These are phyloP conservation scores for Tenthredo mesomela DNA, from an alignment of 2,888 invertebrate species.

Conservation along the genomic window DNA sequence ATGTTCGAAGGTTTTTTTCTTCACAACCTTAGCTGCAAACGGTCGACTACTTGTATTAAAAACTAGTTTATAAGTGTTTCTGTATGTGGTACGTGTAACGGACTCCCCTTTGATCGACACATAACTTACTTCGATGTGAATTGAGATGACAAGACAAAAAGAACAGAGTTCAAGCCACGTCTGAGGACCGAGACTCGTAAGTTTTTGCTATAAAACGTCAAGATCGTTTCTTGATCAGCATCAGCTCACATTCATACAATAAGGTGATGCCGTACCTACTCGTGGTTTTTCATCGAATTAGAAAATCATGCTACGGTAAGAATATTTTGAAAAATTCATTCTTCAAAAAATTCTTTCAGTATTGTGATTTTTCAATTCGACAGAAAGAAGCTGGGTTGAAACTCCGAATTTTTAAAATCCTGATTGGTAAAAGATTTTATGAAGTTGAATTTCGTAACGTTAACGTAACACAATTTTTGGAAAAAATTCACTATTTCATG, in stretches of 20 bases:
- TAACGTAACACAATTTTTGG: too few species aligned
- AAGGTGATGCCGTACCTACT: too few species aligned
- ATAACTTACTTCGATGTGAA: not conserved
- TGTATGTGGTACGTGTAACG: not conserved
- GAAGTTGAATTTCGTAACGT: too few species aligned
- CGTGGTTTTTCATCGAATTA: too few species aligned
- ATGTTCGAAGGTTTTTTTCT: not conserved
- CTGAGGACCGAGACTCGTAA: not conserved
- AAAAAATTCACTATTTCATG: too few species aligned
- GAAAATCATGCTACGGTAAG: too few species aligned
- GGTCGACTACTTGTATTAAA: not conserved
- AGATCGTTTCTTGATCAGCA: not conserved
- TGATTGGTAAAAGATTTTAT: too few species aligned
- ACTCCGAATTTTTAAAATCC: too few species aligned
- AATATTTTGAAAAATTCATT: too few species aligned
- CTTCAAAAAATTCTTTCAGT: too few species aligned
- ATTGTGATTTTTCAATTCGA: too few species aligned
- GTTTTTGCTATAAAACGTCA: not conserved
- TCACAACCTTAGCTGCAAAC: not conserved
- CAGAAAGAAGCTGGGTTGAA: too few species aligned
- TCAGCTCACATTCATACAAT: not conserved
- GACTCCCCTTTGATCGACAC: not conserved
- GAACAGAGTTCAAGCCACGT: constrained; percentile 29
- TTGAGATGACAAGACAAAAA: not conserved
- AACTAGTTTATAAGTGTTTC: constrained; percentile 7